Evolutionary conservation across 2,888 invertebrate genomes (phyloP), one percentile per base, ranked within the genome.

Genomic region (Candidula unifasciata): DNA sequence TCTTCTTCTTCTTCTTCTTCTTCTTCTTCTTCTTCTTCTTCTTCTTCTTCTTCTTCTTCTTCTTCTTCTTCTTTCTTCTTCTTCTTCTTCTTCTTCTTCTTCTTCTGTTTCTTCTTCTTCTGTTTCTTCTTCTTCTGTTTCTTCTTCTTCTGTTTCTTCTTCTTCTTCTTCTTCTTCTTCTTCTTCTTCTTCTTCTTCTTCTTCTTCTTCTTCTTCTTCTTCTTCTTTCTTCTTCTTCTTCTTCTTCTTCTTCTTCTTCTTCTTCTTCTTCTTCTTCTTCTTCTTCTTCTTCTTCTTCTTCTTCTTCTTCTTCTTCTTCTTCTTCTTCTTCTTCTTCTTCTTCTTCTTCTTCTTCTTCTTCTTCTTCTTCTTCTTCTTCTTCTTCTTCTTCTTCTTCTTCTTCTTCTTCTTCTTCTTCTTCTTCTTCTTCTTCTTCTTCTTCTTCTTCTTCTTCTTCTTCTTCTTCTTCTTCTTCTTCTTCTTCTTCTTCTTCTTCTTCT

Each of bases 301-400:
- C 60, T 60, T 60, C 60, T 60, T n/a, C 60, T 24, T 60, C 60
- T n/a, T 60, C 16, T 60, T n/a, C 3, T 60, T 60, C 60, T 60
- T 60, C 60, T 68, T 30, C 68, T 27, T 68, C 68, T 30, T 68
- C 68, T 68, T 30, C n/a, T 68, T 68, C 68, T 68, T 30, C 68
- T 68, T 68, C 68, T 30, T 68, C 68, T 68, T 27, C n/a, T 27
- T 68, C 68, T 68, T 68, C n/a, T 68, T 27, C 30, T 27, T 68
- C 68, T 68, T 27, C 30, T 30, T 68, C 68, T 27, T 16, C 30
- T 27, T 27, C 68, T 16, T 27, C 30, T 16, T 27, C 68, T 27
- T 5, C 30, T 30, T 16, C 68, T 68, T 10, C 44, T 3, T 44
- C 44, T 44, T 44, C 44, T 44, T 44, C 44, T 44, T 44, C 44